Percentiles rank a stretch among this genome's conserved stretches.
Evolutionary conservation across 1,140 invertebrate species (phyloP).

Genomic region (Lasioglossum baleicum): DNA sequence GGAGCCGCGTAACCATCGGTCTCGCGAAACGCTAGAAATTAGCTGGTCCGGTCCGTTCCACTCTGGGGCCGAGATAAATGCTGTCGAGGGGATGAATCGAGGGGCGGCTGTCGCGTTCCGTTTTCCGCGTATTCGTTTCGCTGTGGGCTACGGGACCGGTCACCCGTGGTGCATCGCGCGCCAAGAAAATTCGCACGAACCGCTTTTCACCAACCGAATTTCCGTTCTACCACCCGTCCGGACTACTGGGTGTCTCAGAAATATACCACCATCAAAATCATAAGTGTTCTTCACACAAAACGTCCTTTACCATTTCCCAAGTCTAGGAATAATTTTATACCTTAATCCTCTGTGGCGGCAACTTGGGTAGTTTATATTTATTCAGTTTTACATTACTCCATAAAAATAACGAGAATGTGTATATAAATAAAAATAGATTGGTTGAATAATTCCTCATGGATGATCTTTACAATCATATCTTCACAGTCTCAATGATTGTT

Average conservation of each 20-base stretch:
- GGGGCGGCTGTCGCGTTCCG: background rate
- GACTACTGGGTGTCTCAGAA: background rate
- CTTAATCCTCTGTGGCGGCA: too few species aligned
- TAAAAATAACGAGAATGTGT: too few species aligned
- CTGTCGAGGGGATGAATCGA: background rate
- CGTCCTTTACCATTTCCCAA: too few species aligned
- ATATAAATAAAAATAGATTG: too few species aligned
- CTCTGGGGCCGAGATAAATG: background rate
- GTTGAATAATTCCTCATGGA: too few species aligned
- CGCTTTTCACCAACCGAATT: slow-evolving; percentile 43
- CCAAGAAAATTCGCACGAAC: slow-evolving; percentile 21
- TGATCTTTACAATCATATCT: too few species aligned
- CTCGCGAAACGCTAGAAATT: slow-evolving; percentile 17
- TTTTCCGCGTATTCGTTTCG: background rate
- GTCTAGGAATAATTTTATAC: too few species aligned
- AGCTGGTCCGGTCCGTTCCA: background rate
- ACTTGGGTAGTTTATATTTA: too few species aligned
- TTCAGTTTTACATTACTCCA: too few species aligned
- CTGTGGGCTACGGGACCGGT: background rate
- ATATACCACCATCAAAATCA: too few species aligned
- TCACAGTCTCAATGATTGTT: too few species aligned
- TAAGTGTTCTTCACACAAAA: too few species aligned
- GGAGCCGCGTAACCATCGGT: background rate
- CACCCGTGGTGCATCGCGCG: background rate
- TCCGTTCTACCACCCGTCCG: slow-evolving; percentile 7